A percentile compares a stretch with the other conserved stretches of the same genome.
Conservation (phyloP, 2,113 vertebrate species). For the Tupaia chinensis region DNA sequence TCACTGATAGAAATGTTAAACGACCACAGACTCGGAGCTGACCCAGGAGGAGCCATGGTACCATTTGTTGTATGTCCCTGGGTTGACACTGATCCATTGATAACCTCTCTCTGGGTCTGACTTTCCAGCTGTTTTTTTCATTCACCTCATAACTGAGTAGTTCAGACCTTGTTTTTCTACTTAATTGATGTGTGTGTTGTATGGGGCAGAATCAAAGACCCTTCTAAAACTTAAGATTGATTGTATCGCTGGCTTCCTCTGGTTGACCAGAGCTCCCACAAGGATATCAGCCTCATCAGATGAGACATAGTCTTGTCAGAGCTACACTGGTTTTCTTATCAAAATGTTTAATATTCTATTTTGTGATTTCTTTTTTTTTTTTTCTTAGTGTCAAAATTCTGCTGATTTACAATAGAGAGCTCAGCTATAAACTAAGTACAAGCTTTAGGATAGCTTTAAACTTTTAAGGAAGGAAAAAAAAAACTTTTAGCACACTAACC, state of each 20-base stretch:
- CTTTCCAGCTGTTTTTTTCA: constrained; percentile 70
- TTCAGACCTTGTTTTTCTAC: constrained; percentile 69
- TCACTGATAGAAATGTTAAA: constrained; percentile 47
- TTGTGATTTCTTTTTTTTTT: not conserved
- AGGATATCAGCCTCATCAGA: not conserved
- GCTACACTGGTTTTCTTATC: not conserved
- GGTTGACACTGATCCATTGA: constrained; percentile 74
- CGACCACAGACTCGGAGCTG: not conserved
- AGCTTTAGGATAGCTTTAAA: not conserved
- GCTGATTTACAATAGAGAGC: not conserved
- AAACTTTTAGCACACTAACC: not conserved
- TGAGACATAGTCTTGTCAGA: not conserved
- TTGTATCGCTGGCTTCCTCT: constrained; percentile 41
- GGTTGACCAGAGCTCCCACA: constrained; percentile 44
- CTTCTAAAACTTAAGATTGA: constrained; percentile 69
- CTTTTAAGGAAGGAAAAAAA: not conserved
- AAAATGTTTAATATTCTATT: constrained; percentile 8
- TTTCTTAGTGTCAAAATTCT: not conserved
- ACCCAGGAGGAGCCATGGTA: not conserved
- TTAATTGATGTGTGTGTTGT: constrained; percentile 67
- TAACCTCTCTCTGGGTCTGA: constrained; percentile 70
- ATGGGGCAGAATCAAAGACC: constrained; percentile 67
- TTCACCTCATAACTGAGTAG: constrained; percentile 37
- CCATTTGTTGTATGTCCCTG: constrained; percentile 61
- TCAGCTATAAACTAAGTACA: not conserved